A percentile compares a stretch with the other conserved stretches of the same genome.
Conservation (phyloP, 2,113 vertebrate genomes). For the Nibea albiflora region DNA sequence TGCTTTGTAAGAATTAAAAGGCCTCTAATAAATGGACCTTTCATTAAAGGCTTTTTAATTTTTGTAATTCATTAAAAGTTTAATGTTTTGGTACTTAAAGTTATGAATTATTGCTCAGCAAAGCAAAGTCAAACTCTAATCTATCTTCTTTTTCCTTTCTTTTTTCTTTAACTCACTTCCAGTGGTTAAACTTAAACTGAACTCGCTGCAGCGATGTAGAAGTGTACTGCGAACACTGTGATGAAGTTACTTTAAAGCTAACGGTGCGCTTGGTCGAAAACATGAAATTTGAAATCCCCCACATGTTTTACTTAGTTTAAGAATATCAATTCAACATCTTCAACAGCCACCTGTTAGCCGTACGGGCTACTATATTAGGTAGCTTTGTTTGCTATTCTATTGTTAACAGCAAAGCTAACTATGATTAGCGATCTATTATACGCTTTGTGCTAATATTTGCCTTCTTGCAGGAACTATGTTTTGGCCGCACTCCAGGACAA, state of each 20-base stretch:
- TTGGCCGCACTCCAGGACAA: constrained; percentile 9
- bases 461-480: constrained; percentile 26
- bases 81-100: too few relatives aligned
- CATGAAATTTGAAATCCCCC: too few relatives aligned
- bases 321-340: not conserved
- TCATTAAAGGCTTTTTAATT: too few relatives aligned
- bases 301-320: too few relatives aligned
- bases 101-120: too few relatives aligned
- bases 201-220: not conserved
- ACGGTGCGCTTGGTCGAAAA: not conserved
- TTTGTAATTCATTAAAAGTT: too few relatives aligned
- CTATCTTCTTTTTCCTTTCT: not conserved
- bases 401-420: constrained; percentile 1
- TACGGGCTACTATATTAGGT: too few relatives aligned
- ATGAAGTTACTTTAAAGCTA: not conserved
- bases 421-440: constrained; percentile 6
- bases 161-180: not conserved
- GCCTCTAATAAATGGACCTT: too few relatives aligned
- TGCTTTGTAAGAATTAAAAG: too few relatives aligned
- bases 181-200: not conserved
- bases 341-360: not conserved
- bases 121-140: not conserved
- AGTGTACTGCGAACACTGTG: not conserved
- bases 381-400: constrained; percentile 1
- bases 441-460: constrained; percentile 36